These are phyloP conservation scores for Rhinichthys osculus DNA, from an alignment of 2,797 vertebrate genomes.

Conservation along the genomic window DNA sequence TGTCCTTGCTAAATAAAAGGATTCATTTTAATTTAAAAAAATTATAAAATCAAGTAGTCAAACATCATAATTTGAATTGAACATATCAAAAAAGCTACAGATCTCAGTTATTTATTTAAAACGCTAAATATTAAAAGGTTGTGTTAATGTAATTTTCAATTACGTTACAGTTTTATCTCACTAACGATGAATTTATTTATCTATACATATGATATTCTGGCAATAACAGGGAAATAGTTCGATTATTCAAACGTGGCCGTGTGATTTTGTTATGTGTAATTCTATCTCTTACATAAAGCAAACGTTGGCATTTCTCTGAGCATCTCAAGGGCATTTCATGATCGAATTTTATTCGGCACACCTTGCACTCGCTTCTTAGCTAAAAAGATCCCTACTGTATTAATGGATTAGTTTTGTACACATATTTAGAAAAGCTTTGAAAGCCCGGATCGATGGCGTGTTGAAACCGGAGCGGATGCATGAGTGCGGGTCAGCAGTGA, in stretches of 20 bases:
- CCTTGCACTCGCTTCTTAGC: not conserved
- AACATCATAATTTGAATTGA: no score
- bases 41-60: no score
- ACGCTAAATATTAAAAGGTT: no score
- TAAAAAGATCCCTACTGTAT: not conserved
- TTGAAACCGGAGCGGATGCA: constrained; percentile 9
- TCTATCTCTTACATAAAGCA: not conserved
- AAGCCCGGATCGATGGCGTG: constrained; percentile 39
- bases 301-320: not conserved
- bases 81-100: no score
- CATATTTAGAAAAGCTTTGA: constrained; percentile 25
- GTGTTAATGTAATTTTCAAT: no score
- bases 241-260: not conserved
- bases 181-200: no score
- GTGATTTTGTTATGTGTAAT: not conserved
- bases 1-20: not conserved
- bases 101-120: no score
- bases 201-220: no score
- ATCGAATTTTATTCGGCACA: not conserved
- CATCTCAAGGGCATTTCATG: not conserved
- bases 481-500: constrained; percentile 34
- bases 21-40: not conserved
- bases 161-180: no score
- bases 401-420: constrained; percentile 4
- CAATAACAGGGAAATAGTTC: not conserved